Percentiles rank a stretch among this genome's conserved stretches.
These are phyloP conservation scores for Hermatobates lingyangjiaoensis DNA, from an alignment of 1,140 invertebrate species.

Conservation along the genomic window DNA sequence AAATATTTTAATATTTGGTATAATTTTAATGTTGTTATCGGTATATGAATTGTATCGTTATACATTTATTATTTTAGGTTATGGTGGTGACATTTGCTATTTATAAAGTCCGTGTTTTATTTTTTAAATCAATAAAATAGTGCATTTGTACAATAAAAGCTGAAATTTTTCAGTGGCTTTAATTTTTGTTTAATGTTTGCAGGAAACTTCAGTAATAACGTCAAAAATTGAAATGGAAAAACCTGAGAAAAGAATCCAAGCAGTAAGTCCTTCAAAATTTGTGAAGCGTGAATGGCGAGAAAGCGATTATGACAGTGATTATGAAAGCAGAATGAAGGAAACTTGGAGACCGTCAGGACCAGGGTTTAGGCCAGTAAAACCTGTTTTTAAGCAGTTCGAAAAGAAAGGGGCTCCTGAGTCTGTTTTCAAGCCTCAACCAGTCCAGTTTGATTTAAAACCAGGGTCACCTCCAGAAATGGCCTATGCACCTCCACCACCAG, in stretches of 20 bases:
- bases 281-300: conserved; percentile 43
- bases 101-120: too few species aligned
- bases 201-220: too few species aligned
- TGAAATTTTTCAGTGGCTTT: too few species aligned
- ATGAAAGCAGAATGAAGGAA: conserved; percentile 36
- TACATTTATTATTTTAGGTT: too few species aligned
- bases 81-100: too few species aligned
- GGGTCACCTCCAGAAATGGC: conserved; percentile 35
- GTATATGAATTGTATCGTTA: too few species aligned
- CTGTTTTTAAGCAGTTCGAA: conserved; percentile 27
- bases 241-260: conserved; percentile 22
- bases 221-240: too few species aligned
- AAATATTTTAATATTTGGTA: too few species aligned
- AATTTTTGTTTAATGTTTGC: too few species aligned
- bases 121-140: too few species aligned
- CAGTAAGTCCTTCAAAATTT: conserved; percentile 42
- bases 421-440: conserved; percentile 26
- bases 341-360: conserved; percentile 35
- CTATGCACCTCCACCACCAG: conserved; percentile 31
- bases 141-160: too few species aligned
- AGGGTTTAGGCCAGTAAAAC: conserved; percentile 33
- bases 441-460: conserved; percentile 28
- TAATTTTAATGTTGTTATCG: too few species aligned
- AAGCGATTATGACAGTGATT: conserved; percentile 57
- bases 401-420: conserved; percentile 26